These are phyloP conservation scores for Aspidoscelis tigris DNA, from an alignment of 2,113 vertebrate species.

Conservation along the genomic window DNA sequence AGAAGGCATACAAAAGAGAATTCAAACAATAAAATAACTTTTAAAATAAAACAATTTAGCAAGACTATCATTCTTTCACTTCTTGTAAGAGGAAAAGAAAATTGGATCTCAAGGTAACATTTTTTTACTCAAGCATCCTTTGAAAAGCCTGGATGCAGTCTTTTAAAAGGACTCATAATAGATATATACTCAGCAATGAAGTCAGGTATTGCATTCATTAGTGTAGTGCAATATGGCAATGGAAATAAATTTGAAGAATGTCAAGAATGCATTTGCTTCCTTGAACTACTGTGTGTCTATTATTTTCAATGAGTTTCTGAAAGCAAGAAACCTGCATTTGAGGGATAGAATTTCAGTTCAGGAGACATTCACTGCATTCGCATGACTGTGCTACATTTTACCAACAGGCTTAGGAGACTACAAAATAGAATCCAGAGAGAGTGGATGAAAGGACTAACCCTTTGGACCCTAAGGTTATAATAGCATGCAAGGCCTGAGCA, in stretches of 20 bases:
- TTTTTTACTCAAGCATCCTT: neutral
- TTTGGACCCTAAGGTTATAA: too few species aligned
- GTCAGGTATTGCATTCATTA: slow-evolving; percentile 1
- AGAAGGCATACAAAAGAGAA: too few species aligned
- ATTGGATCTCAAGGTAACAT: neutral
- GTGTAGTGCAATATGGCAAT: slow-evolving; percentile 6
- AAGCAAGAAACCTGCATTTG: neutral
- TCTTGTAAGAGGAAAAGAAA: too few species aligned
- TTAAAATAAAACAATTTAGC: too few species aligned
- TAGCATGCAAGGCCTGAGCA: neutral
- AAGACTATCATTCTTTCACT: neutral
- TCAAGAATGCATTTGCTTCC: slow-evolving; percentile 42
- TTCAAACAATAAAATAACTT: too few species aligned
- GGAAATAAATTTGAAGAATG: slow-evolving; percentile 32
- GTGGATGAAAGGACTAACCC: neutral
- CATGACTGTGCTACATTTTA: neutral
- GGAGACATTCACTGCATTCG: neutral
- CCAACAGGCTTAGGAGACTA: neutral
- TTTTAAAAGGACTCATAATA: neutral
- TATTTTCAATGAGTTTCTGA: slow-evolving; percentile 18
- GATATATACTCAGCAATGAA: slow-evolving; percentile 5
- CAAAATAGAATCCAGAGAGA: neutral
- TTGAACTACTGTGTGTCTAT: slow-evolving; percentile 8
- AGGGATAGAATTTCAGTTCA: slow-evolving; percentile 5
- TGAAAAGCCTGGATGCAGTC: neutral